These are phyloP conservation scores for human (Homo sapiens) DNA, from an alignment of 2,113 vertebrate species.

Conservation along the genomic window GRCh38 chr4:23838001-23838500, in stretches of 20 bases:
- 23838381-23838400: not conserved
- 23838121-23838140: not conserved
- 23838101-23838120: not conserved
- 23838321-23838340: not conserved
- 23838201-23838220: not conserved
- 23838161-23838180: not conserved
- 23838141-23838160: not conserved
- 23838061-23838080: not conserved
- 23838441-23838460: not conserved
- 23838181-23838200: not conserved
- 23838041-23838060: not conserved
- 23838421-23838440: not conserved
- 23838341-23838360: not conserved
- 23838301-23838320: not conserved
- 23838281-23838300: too few species aligned
- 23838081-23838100: not conserved
- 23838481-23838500: not conserved
- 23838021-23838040: not conserved
- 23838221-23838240: not conserved
- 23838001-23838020: slow-evolving; percentile 45
- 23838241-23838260: not conserved
- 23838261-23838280: not conserved
- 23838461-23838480: not conserved
- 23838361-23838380: not conserved
- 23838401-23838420: not conserved